Base-by-base conservation (phyloP, 2,888 invertebrate genomes). In the Clistopyga incitator region DNA sequence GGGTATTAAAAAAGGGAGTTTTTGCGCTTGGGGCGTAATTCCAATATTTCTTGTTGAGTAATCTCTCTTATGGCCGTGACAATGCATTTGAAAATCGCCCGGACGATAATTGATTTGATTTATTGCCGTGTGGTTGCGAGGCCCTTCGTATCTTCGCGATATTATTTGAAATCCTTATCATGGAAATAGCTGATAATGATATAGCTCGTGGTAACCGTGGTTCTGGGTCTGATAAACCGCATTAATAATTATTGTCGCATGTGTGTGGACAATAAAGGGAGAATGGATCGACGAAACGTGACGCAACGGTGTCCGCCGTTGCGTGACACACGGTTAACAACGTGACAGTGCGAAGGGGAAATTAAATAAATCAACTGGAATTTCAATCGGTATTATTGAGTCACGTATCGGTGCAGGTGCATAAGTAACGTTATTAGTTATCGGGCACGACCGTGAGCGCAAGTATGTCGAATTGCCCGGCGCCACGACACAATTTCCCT, bases 341-440 rank as follows among this genome's bases (percentile, higher is more conserved):
- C 29, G 59, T 29, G 38, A 50, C 45, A 42, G 75, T 11, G 11
- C 45, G 47, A 38, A 18, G 15, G 13, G 38, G 45, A 70, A 42
- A 71, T 29, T 52, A 52, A 68, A 75, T 76, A 75, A 70, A 64
- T 76, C 64, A 76, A 76, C 61, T 52, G 70, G 70, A 52, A 81
- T 70, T 70, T 76, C 61, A 61, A 59, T 61, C 67, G 56, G 38
- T 70, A 65, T 75, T 71, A 71, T 38, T 23, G 45, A 72, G 56
- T 59, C 59, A 25, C 72, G 25, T 59, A 72, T 45, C 18, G 45
- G 45, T 56, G 65, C 64, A 64, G 42, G 64, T 64, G 64, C 18
- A 71, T 72, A 42, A 45, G 29, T 38, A 42, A 18, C 42, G 64
- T 64, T 38, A 64, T 64, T 64, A 29, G 38, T 64, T 64, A 45